A percentile compares a stretch with the other conserved stretches of the same genome.
Evolutionary conservation across 1,140 invertebrate species (phyloP).

Genomic region (Platyura marginata): DNA sequence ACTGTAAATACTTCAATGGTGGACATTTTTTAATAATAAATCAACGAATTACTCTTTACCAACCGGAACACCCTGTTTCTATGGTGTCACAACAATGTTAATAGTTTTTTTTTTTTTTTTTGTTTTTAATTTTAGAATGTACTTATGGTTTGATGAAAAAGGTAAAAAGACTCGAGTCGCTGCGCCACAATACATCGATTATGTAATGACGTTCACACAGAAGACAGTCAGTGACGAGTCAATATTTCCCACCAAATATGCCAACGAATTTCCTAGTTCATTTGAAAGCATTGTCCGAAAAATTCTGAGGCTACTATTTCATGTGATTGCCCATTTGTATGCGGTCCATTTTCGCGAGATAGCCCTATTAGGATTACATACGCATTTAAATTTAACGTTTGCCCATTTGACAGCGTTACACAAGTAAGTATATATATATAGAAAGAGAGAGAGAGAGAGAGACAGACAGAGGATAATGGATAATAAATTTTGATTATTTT

Average conservation of each 20-base stretch:
- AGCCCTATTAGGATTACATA: constrained; percentile 76
- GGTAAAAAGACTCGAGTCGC: constrained; percentile 93
- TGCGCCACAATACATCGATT: constrained; percentile 96
- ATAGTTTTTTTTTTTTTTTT: too few relatives aligned
- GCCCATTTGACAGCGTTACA: constrained; percentile 82
- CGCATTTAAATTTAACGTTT: constrained; percentile 91
- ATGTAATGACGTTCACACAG: constrained; percentile 95
- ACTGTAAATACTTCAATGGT: too few relatives aligned
- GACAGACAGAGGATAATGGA: too few relatives aligned
- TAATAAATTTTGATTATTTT: too few relatives aligned
- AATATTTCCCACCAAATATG: constrained; percentile 97
- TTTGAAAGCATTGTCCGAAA: constrained; percentile 92
- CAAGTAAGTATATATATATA: too few relatives aligned
- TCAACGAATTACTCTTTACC: too few relatives aligned
- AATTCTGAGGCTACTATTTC: constrained; percentile 89
- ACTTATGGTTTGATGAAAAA: constrained; percentile 97
- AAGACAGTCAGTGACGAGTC: constrained; percentile 93
- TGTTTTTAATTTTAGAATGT: constrained; percentile 57
- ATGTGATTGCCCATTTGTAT: constrained; percentile 95
- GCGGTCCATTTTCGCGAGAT: constrained; percentile 94
- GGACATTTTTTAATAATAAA: too few relatives aligned
- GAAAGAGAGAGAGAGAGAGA: too few relatives aligned
- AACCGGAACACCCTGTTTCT: too few relatives aligned
- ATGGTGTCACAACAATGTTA: too few relatives aligned
- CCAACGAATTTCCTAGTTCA: constrained; percentile 83